A percentile compares a stretch with the other conserved stretches of the same genome.
Conservation (phyloP, 2,113 vertebrate species). For the Myrmecobius fasciatus region DNA sequence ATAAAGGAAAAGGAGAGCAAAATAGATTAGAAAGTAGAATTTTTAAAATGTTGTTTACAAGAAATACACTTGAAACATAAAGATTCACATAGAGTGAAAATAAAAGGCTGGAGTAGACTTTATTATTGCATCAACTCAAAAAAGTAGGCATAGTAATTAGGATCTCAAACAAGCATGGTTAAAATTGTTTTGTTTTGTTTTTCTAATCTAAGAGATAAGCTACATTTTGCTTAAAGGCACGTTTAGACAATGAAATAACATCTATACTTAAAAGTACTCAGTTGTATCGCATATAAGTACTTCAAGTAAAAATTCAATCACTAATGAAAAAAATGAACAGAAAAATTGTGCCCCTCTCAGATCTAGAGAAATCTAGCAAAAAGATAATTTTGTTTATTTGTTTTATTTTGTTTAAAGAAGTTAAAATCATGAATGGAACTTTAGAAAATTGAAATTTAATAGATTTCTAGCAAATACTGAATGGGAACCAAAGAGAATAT, state of each 20-base stretch:
- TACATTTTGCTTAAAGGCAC: background rate
- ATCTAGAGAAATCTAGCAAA: background rate
- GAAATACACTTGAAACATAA: background rate
- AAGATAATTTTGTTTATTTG: background rate
- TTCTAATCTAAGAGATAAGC: background rate
- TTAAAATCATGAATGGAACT: background rate
- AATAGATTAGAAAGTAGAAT: background rate
- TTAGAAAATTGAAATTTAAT: background rate
- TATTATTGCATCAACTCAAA: background rate
- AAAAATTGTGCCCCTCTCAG: background rate
- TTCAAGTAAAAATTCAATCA: background rate
- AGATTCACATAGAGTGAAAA: background rate
- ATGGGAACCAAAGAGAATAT: too few species aligned
- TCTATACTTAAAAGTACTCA: background rate
- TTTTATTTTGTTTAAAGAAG: background rate
- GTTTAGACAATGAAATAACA: background rate
- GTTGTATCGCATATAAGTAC: background rate
- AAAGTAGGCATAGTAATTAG: background rate
- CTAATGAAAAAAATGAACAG: background rate
- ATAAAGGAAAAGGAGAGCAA: background rate
- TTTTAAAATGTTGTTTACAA: background rate
- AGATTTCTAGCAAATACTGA: background rate
- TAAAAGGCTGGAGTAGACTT: background rate
- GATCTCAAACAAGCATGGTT: background rate
- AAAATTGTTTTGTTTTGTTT: background rate